Evolutionary conservation across 1,140 invertebrate genomes (phyloP), one percentile per base, ranked within the genome.

Genomic region (Phthorimaea operculella): DNA sequence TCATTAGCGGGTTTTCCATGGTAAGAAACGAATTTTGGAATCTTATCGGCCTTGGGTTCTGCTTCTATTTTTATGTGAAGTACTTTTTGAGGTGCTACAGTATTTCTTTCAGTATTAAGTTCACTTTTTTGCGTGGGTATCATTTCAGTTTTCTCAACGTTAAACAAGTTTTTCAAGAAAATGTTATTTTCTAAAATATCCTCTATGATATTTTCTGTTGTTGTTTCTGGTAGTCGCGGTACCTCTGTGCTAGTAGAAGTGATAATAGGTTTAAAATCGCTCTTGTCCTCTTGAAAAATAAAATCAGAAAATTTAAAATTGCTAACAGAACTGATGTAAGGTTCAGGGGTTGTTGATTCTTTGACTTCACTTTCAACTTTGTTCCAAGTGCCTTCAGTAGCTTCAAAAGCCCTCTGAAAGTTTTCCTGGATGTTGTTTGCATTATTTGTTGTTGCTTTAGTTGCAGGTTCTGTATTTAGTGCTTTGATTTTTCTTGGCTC

Each of bases 161-260:
- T 72, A 34, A 83, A 70, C 51, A 82, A 50, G 61, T 72, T 75
- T 69, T 67, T 79, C 34, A 83, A 61, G 54, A 83, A 83, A 42
- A 78, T 67, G 51, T 83, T 83, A 0, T 72, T 58, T 56, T 64
- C 63, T 39, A 82, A 56, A 21, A 64, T 61, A 28, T 75, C 63
- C 57, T 73, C 66, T 4, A 74, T 63, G 18, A 48, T 64, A n/a
- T 49, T 52, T 60, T 73, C 67, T 9, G 70, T 68, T 33, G 63
- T 71, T 17, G 63, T 68, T 4, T 58, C 58, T 42, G 47, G 55
- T 28, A 21, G 17, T 28, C 18, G 17, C 21, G 17, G 48, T 21
- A 28, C 53, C 39, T 55, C 53, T 33, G 55, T 62, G 50, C 45
- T 58, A 51, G 51, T 56, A 45, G 54, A 55, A 60, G 53, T 49